Evolutionary conservation across 2,797 vertebrate species (phyloP), one percentile per base, ranked within the genome.

Genomic region (Myotis myotis): DNA sequence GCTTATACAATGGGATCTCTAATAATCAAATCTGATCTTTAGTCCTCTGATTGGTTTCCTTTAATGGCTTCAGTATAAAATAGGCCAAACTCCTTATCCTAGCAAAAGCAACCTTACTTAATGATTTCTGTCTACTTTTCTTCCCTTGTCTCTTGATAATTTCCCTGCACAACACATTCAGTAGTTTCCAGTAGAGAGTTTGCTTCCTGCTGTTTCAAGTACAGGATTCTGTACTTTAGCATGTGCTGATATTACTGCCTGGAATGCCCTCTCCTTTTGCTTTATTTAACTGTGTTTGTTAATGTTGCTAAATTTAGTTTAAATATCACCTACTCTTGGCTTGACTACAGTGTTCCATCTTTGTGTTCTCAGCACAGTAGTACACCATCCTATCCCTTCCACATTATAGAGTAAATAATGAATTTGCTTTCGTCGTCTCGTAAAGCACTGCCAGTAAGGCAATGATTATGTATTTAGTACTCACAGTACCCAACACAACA

Each of bases 271-370:
- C 10, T 55, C 51, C 79, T 23, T 83, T 90, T 89, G 38, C 36
- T 92, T 95, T 55, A 92, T 82, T 89, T 89, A 81, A 88, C 38
- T 44, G 28, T 72, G 41, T 57, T 91, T 55, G 64, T 74, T 81
- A 19, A 66, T 80, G n/a, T 70, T 87, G 60, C 30, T 87, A 90
- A 91, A 36, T 62, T 83, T 70, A 28, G n/a, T 88, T 88, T 89
- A 89, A 79, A 66, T 5, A 53, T 71, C 17, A 89, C 68, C 33
- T 92, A 57, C 51, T 95, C 17, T 70, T 87, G 25, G 49, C 60
- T 94, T 87, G 64, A 83, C 49, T 62, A 41, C 10, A 6, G 36
- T 83, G 17, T 80, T 66, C 5, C 47, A 22, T 51, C 51, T 76
- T 88, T 55, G 68, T 86, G 30, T 60, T 89, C 33, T 93, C 49